phyloP scores from a whole-genome alignment of 1,140 invertebrate genomes.

The Anoplophora glabripennis region DNA sequence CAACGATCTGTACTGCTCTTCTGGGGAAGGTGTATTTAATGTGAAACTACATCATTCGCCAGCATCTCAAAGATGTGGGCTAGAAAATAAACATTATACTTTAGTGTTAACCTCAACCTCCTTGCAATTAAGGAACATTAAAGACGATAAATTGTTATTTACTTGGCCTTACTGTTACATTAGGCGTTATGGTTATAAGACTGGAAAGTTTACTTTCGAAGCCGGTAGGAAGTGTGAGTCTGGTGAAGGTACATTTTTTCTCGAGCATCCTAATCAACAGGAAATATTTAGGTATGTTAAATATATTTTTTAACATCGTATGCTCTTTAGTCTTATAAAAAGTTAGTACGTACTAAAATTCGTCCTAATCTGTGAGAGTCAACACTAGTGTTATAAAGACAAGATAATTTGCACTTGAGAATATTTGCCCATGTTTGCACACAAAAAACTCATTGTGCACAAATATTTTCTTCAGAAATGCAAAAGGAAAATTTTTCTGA shows the following conservation, averaged over 20 bases:
- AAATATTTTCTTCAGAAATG: no score
- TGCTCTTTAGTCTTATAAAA: no score
- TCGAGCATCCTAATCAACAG: slow-evolving; percentile 74
- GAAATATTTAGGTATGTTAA: slow-evolving; percentile 65
- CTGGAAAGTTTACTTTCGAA: slow-evolving; percentile 84
- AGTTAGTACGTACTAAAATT: no score
- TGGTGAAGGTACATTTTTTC: slow-evolving; percentile 78
- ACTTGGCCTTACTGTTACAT: slow-evolving; percentile 88
- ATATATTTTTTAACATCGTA: no score
- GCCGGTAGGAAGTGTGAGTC: slow-evolving; percentile 85
- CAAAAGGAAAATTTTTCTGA: no score
- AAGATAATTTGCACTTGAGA: no score
- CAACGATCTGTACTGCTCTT: slow-evolving; percentile 81
- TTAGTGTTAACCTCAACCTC: slow-evolving; percentile 69
- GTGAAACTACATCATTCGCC: slow-evolving; percentile 76
- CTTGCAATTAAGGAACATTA: slow-evolving; percentile 68
- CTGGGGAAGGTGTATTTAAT: slow-evolving; percentile 73
- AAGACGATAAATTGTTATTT: slow-evolving; percentile 62
- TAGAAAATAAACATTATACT: slow-evolving; percentile 68
- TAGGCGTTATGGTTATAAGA: slow-evolving; percentile 76
- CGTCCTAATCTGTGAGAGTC: no score
- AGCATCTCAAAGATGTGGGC: slow-evolving; percentile 69
- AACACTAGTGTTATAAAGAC: no score
- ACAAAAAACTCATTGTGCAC: no score
- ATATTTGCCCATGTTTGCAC: no score